Percentiles rank a stretch among this genome's conserved stretches.
phyloP scores from a whole-genome alignment of 2,888 invertebrate species.

The Apotomis capreana region DNA sequence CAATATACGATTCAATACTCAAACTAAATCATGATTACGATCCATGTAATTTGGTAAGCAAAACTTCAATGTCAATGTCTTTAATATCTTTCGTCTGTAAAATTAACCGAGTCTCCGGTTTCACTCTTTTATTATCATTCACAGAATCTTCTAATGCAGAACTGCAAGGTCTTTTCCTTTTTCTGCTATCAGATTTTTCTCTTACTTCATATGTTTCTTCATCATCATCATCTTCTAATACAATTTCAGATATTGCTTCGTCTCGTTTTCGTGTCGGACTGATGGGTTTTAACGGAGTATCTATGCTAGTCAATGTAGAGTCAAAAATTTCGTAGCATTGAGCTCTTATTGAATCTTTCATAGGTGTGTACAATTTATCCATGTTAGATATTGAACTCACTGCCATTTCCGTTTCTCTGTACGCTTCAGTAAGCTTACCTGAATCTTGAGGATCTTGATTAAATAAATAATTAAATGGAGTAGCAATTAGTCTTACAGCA shows the following conservation, averaged over 20 bases:
- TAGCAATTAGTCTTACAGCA: conserved; percentile 68
- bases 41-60: conserved; percentile 76
- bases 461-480: conserved; percentile 57
- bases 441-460: conserved; percentile 55
- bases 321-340: conserved; percentile 75
- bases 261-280: conserved; percentile 56
- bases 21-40: conserved; percentile 51
- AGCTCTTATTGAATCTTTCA: conserved; percentile 64
- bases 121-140: conserved; percentile 63
- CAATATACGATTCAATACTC: no score
- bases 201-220: conserved; percentile 50
- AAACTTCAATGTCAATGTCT: conserved; percentile 78
- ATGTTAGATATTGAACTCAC: conserved; percentile 68
- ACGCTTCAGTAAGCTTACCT: conserved; percentile 52
- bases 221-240: conserved; percentile 60
- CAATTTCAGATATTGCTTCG: conserved; percentile 62
- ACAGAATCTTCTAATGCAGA: conserved; percentile 59
- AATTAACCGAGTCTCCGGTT: conserved; percentile 66
- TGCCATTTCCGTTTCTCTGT: conserved; percentile 68
- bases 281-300: conserved; percentile 69
- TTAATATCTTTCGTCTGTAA: conserved; percentile 70
- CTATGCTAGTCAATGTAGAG: conserved; percentile 75
- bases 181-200: conserved; percentile 59
- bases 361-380: conserved; percentile 70
- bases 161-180: conserved; percentile 65